Evolutionary conservation across 2,797 vertebrate species (phyloP), one percentile per base, ranked within the genome.

Genomic region (Eidolon dupreanum): DNA sequence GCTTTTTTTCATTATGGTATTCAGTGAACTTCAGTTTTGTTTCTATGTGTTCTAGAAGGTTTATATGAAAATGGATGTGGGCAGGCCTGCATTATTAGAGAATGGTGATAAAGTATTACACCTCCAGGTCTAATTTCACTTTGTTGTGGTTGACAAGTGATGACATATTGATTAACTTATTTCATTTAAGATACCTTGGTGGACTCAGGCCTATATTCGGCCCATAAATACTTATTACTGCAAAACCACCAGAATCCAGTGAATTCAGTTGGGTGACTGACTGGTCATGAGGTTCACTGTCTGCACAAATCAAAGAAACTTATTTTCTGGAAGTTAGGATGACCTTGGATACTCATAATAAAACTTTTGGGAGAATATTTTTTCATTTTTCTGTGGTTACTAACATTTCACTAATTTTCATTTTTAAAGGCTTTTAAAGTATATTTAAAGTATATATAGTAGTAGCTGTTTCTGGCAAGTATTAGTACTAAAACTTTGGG

Each of bases 11-110:
- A 41, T 75, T 93, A 66, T 59, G 59, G 91, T 96, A 92, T 98
- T 98, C 97, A 95, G 96, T 98, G 66, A 97, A 97, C 98, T 97
- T 97, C 93, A 59, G 96, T 96, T 12, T 97, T 97, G 97, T 97
- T 96, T 98, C 96, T 92, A 86, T 95, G 86, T 90, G 51, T 91
- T 78, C 41, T 65, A 81, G 85, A 71, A 82, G 65, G 55, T 78
- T 90, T 87, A 63, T 57, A 46, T 87, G 90, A 96, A 85, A 77
- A 66, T 81, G 82, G 88, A n/a, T 55, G 16, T 73, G 61, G 65
- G 87, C 75, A 96, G 86, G 84, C 89, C 89, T 97, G 43, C 51
- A 53, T 87, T 89, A 36, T 36, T 82, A 91, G 97, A 97, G 96
- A 74, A 86, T 93, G 97, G 86, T 74, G 84, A 95, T 88, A 43